Base-by-base conservation (phyloP, 2,797 vertebrate genomes). In the Manis pentadactyla region DNA sequence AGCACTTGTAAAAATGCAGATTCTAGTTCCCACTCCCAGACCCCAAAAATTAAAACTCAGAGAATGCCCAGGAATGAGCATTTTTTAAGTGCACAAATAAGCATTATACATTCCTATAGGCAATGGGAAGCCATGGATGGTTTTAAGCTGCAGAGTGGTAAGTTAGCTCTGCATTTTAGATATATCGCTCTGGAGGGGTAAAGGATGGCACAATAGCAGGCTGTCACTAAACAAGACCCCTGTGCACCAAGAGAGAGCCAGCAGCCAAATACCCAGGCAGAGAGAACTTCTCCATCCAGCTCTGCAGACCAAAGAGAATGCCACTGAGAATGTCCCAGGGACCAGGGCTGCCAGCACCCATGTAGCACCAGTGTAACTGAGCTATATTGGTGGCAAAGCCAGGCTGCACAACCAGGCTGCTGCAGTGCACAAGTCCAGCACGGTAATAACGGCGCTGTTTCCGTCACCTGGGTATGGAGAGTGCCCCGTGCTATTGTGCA, bases 401-500 rank as follows among this genome's bases (percentile, higher is more conserved):
- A n/a, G 82, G 8, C 39, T 42, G 5, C 1, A 4, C 4, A 17
- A 4, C 27, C 6, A 15, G 31, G 13, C 10, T 23, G 23, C 55
- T 1, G 5, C 34, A 5, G 1, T 0, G 7, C 55, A 13, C 39
- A 31, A 0, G 8, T 9, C 21, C 34, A 64, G 31, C 17, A 21
- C 15, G 5, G 27, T 19, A 18, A 8, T 8, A 61, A 0, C 0
- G 1, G 31, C 7, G 5, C 27, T 27, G 4, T 25, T 27, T 39
- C n/a, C 4, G 18, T 2, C 66, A 37, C 27, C 27, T 81, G 51
- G 64, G 39, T 1, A 4, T 29, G 53, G 17, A 10, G 6, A 18
- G 51, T 4, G 1, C 21, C 46, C 71, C 46, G 12, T 2, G 1
- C 18, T 21, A n/a, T 8, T 5, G 18, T 23, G 23, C 0, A 1